Percentiles rank a stretch among this genome's conserved stretches.
Conservation (phyloP, 2,113 vertebrate genomes). For the Podarcis muralis region DNA sequence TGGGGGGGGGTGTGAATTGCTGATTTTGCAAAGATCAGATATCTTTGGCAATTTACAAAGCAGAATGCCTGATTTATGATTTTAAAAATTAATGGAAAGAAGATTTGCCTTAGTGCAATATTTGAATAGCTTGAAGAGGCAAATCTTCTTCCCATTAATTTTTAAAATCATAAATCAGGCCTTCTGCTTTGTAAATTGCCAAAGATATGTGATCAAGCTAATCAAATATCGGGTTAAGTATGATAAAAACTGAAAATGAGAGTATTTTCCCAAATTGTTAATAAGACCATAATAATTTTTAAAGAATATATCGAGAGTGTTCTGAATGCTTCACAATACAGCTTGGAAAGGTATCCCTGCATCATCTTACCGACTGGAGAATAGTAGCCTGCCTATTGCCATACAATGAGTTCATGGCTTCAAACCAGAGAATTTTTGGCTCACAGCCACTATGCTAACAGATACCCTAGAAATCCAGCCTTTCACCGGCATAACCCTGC, state of each 20-base stretch:
- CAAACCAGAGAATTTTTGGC: neutral
- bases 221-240: neutral
- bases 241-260: neutral
- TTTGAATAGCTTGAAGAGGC: neutral
- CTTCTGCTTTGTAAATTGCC: neutral
- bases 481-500: neutral
- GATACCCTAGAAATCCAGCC: neutral
- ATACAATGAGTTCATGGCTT: neutral
- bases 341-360: too few relatives aligned
- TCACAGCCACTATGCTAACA: neutral
- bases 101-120: neutral
- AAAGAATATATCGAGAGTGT: neutral
- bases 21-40: neutral
- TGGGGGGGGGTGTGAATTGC: neutral
- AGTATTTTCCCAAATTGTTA: slow-evolving; percentile 12
- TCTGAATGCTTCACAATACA: neutral
- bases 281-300: neutral
- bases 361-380: neutral
- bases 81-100: slow-evolving; percentile 5
- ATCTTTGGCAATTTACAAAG: neutral
- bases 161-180: neutral
- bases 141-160: neutral
- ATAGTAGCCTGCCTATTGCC: neutral
- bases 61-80: neutral
- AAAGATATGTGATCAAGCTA: neutral